Percentiles rank a stretch among this genome's conserved stretches.
Evolutionary conservation across 2,888 invertebrate species (phyloP).

Genomic region (Sthenelais limicola): DNA sequence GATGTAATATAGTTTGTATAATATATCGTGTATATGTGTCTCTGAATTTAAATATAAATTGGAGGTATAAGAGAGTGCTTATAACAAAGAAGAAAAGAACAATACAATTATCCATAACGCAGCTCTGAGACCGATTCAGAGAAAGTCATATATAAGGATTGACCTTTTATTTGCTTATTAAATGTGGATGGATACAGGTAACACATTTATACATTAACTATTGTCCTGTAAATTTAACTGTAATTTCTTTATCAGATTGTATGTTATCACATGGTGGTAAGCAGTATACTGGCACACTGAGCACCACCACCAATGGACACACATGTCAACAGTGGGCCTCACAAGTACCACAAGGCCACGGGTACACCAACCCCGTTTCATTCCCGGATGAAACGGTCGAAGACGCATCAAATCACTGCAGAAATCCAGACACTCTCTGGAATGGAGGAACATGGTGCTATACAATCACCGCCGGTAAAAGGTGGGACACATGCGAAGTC

Average conservation of each 20-base stretch:
- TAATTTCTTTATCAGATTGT: conserved; percentile 29
- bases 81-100: too few species aligned
- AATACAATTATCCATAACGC: too few species aligned
- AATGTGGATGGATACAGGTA: too few species aligned
- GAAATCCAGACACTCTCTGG: conserved; percentile 33
- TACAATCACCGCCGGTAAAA: background rate
- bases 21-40: too few species aligned
- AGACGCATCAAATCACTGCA: conserved; percentile 28
- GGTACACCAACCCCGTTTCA: conserved; percentile 1
- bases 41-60: too few species aligned
- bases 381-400: conserved; percentile 35
- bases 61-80: too few species aligned
- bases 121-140: too few species aligned
- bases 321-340: conserved; percentile 26
- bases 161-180: too few species aligned
- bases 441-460: conserved; percentile 37
- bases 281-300: background rate
- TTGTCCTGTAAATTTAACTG: too few species aligned
- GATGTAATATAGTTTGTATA: too few species aligned
- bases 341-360: conserved; percentile 13
- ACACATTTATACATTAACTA: too few species aligned
- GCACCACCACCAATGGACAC: background rate
- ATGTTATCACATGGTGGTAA: background rate
- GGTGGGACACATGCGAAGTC: conserved; percentile 23
- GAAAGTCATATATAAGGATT: too few species aligned